Base-by-base conservation (phyloP, 2,888 invertebrate genomes). In the Limnephilus rhombicus region DNA sequence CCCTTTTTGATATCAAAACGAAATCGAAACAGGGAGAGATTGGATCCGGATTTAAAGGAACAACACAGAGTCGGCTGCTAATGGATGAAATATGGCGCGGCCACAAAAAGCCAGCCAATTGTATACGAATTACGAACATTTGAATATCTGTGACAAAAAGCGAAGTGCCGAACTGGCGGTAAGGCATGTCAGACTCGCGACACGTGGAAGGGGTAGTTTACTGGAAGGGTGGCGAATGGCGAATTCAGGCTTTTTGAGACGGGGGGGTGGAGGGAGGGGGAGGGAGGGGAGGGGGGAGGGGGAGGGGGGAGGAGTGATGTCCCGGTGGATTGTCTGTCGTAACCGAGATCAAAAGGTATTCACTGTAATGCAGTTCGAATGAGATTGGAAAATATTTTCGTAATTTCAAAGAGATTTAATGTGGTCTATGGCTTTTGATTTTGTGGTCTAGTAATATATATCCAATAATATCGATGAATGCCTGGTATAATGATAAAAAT, bases 11-110 rank as follows among this genome's bases (percentile, higher is more conserved):
- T 29, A 87, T 87, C 87, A 87, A 87, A 80, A 80, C n/a, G 80
- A 89, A 31, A 89, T 89, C 53, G 53, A 53, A 31, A 68, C 31
- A 12, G 37, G 80, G 34, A 34, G 68, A 80, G 88, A 89, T 89
- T 80, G 80, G 88, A 37, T 89, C 24, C 80, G 90, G 90, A 90
- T 81, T 29, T 82, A 90, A 90, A 41, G 29, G 41, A 12, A 81
- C 82, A 81, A 90, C 90, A 82, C 82, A 31, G 82, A 90, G 87
- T 81, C 45, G 45, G 45, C 41, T 68, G 90, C 91, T 93, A 93
- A 93, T 93, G 93, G 93, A 90, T 92, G 93, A 93, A 93, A 93
- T 92, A 93, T 93, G 93, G 91, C 85, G 90, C 93, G 83, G 87
- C 31, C 89, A 68, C 89, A 93, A 93, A 93, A 92, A 93, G 92